Conservation (phyloP, 2,113 vertebrate species). For the Todiramphus chloris region DNA sequence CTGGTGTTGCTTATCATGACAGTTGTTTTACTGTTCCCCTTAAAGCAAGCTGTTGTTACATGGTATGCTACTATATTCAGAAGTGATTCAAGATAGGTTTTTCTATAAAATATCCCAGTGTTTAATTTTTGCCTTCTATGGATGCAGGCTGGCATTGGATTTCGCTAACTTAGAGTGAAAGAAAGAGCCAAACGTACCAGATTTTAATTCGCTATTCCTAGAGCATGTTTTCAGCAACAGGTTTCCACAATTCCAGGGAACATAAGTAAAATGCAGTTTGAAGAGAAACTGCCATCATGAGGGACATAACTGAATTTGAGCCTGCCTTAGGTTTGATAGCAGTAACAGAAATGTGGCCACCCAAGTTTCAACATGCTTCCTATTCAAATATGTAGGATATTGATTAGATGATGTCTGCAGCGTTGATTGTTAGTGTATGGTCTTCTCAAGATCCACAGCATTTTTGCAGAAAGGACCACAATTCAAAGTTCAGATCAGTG, state of each 20-base stretch:
- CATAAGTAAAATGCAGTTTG: neutral
- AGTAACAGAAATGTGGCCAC: neutral
- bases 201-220: neutral
- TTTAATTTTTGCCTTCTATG: neutral
- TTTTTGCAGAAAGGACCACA: neutral
- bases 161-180: neutral
- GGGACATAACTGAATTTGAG: neutral
- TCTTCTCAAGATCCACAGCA: neutral
- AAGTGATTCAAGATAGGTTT: neutral
- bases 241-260: neutral
- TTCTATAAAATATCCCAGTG: neutral
- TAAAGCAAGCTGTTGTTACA: neutral
- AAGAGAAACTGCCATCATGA: neutral
- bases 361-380: neutral
- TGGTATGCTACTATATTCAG: neutral
- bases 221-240: neutral
- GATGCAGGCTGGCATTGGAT: neutral
- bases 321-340: neutral
- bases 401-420: neutral
- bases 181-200: neutral
- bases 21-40: neutral
- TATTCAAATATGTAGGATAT: rapidly evolving
- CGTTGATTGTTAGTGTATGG: neutral
- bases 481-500: neutral
- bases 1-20: neutral